Conservation (phyloP, 2,113 vertebrate genomes). For the Alouatta palliata region DNA sequence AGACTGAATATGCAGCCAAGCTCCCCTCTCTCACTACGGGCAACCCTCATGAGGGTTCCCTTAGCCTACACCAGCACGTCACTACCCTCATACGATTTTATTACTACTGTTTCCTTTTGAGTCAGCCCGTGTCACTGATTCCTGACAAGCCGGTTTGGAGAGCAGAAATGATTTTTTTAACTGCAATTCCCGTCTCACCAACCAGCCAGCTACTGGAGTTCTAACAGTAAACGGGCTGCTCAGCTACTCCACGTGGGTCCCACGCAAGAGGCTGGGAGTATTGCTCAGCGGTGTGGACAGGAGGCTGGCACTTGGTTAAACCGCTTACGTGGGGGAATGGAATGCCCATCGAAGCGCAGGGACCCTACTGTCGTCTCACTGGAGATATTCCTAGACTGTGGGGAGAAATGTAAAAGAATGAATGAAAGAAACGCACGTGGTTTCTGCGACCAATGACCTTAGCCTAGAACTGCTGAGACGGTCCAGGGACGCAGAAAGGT, state of each 20-base stretch:
- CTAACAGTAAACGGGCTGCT: neutral
- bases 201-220: neutral
- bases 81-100: neutral
- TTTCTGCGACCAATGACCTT: neutral
- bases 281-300: neutral
- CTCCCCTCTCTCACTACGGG: neutral
- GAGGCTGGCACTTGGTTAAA: neutral
- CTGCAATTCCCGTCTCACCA: neutral
- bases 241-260: neutral
- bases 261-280: neutral
- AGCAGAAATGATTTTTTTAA: neutral
- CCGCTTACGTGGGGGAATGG: neutral
- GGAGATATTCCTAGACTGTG: too few relatives aligned
- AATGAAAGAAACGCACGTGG: constrained; percentile 16
- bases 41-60: neutral
- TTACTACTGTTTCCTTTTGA: neutral
- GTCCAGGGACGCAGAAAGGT: neutral
- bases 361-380: neutral
- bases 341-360: neutral
- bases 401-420: neutral
- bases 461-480: neutral
- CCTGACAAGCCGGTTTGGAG: neutral
- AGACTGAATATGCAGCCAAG: neutral
- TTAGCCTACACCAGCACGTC: neutral
- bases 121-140: neutral